A percentile compares a stretch with the other conserved stretches of the same genome.
Conservation (phyloP, 2,888 invertebrate genomes). For the Cantharis nigra region DNA sequence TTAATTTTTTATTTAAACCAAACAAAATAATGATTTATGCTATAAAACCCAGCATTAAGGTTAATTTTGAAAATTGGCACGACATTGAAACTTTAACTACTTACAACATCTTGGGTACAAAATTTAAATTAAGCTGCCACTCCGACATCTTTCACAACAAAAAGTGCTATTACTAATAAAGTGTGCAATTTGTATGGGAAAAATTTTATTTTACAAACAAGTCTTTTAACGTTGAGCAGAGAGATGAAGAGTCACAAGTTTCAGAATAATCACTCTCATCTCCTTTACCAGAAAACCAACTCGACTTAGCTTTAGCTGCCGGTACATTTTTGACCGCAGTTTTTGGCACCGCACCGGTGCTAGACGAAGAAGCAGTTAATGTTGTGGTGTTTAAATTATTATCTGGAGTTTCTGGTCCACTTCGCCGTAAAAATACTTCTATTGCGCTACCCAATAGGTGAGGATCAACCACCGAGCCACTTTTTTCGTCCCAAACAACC, state of each 20-base stretch:
- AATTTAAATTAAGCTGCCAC: background rate
- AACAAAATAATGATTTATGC: background rate
- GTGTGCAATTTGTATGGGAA: background rate
- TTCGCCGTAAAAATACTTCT: constrained; percentile 76
- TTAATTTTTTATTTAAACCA: background rate
- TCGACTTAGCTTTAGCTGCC: constrained; percentile 47
- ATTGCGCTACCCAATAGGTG: constrained; percentile 82
- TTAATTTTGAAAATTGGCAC: background rate
- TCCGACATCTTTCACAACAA: background rate
- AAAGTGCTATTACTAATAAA: background rate
- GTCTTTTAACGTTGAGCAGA: constrained; percentile 84
- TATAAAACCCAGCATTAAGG: background rate
- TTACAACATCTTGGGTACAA: background rate
- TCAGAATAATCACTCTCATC: constrained; percentile 72
- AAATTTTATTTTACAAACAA: constrained; percentile 78
- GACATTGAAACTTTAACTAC: background rate
- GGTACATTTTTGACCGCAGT: constrained; percentile 45
- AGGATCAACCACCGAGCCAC: constrained; percentile 79
- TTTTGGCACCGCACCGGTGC: constrained; percentile 56
- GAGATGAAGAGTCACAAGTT: constrained; percentile 77
- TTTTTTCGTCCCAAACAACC: constrained; percentile 76
- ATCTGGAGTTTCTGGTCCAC: constrained; percentile 56
- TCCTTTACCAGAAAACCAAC: constrained; percentile 66
- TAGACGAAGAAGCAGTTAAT: constrained; percentile 44
- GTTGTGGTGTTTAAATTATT: constrained; percentile 35